Evolutionary conservation across 2,113 vertebrate species (phyloP).

Genomic region (Burhinus bistriatus): DNA sequence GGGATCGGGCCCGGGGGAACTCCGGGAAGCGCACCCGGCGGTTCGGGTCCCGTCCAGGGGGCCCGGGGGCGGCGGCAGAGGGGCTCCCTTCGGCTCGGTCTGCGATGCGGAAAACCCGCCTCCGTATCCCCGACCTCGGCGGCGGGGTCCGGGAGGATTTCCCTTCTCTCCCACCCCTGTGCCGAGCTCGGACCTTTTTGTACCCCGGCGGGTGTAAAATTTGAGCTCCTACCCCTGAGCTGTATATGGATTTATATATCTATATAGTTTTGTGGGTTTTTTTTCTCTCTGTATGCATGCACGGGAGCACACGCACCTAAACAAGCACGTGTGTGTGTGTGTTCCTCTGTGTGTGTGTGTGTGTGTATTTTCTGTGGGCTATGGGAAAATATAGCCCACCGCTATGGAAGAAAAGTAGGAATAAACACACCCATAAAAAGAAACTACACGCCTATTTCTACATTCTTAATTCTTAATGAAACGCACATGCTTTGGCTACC

Average conservation of each 20-base stretch:
- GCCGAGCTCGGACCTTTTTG: not conserved
- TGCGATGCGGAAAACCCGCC: not conserved
- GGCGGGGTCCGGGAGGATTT: not conserved
- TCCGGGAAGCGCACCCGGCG: not conserved
- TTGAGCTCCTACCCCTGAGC: not conserved
- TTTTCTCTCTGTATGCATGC: fast-evolving
- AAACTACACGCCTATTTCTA: not conserved
- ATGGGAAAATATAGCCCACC: not conserved
- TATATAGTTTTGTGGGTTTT: no score
- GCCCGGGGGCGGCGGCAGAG: not conserved
- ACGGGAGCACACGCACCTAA: not conserved
- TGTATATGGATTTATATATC: not conserved
- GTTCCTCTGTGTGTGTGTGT: not conserved
- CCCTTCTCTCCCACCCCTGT: not conserved
- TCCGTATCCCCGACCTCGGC: not conserved
- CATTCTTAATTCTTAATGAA: slow-evolving; percentile 58
- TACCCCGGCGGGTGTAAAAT: not conserved
- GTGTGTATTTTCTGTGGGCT: not conserved
- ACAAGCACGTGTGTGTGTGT: not conserved
- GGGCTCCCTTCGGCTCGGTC: not conserved
- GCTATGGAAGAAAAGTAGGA: not conserved
- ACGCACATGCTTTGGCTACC: slow-evolving; percentile 64
- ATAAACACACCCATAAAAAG: not conserved
- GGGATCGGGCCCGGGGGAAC: not conserved
- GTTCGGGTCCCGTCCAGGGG: not conserved